phyloP scores from a whole-genome alignment of 2,113 vertebrate species.

The Porphyrio hochstetteri region DNA sequence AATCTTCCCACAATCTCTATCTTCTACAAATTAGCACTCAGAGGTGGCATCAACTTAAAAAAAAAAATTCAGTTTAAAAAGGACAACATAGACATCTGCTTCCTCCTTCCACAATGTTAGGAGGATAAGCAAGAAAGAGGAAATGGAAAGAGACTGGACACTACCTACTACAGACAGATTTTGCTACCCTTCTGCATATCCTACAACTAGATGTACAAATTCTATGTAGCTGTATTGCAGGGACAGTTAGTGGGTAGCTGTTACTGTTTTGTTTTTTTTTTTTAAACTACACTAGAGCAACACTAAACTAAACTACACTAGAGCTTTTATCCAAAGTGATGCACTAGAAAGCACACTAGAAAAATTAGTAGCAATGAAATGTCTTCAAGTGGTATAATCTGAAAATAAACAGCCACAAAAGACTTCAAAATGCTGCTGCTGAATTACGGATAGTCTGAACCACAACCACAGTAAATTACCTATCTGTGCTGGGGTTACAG shows the following conservation, averaged over 20 bases:
- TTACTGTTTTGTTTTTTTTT: neutral
- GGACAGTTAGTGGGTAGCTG: neutral
- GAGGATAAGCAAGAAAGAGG: neutral
- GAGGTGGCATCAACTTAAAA: neutral
- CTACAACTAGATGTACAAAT: neutral
- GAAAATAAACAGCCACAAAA: neutral
- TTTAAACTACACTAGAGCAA: neutral
- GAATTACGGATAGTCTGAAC: slow-evolving; percentile 12
- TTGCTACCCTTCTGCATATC: neutral
- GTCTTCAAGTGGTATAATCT: neutral
- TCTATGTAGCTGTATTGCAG: neutral
- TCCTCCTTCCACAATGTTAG: neutral
- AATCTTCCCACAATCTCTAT: neutral
- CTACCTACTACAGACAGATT: neutral
- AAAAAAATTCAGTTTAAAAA: neutral
- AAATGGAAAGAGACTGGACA: neutral
- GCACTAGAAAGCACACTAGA: neutral
- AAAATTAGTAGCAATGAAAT: neutral
- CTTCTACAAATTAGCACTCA: neutral
- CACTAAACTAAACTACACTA: too few species aligned
- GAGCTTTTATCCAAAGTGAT: neutral
- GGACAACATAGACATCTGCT: neutral
- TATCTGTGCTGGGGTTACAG: neutral
- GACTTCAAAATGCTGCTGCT: neutral
- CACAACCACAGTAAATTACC: neutral